Percentiles rank a stretch among this genome's conserved stretches.
phyloP scores from a whole-genome alignment of 2,888 invertebrate genomes.

The Drosophila tanythrix region DNA sequence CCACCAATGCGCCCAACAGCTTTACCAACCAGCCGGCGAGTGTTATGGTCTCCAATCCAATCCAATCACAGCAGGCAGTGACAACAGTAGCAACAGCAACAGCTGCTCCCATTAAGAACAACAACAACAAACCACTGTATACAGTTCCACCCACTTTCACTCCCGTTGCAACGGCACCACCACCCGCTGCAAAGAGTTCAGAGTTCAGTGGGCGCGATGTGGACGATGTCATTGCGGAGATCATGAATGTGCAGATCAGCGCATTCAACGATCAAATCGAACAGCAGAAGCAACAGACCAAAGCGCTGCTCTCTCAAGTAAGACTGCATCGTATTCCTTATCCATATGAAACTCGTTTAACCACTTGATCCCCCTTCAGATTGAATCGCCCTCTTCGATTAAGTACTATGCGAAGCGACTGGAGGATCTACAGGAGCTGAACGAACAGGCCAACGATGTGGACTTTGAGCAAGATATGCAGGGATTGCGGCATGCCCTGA shows the following conservation, averaged over 20 bases:
- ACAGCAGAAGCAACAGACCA: conserved; percentile 87
- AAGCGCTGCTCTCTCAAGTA: conserved; percentile 83
- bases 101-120: conserved; percentile 2
- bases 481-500: conserved; percentile 85
- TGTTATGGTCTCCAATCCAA: background rate
- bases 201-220: conserved; percentile 57
- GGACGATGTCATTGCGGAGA: conserved; percentile 86
- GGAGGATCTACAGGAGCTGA: conserved; percentile 87
- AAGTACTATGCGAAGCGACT: conserved; percentile 86
- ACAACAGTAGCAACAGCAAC: background rate
- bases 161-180: conserved; percentile 52
- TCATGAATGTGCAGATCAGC: conserved; percentile 88
- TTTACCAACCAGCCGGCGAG: conserved; percentile 6
- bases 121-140: conserved; percentile 73
- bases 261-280: conserved; percentile 89
- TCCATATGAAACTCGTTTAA: background rate
- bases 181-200: conserved; percentile 7
- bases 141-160: conserved; percentile 80
- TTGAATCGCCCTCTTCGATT: conserved; percentile 87
- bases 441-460: conserved; percentile 87
- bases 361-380: conserved; percentile 54
- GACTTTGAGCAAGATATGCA: conserved; percentile 88
- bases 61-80: background rate
- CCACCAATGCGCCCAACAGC: conserved; percentile 1
- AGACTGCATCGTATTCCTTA: background rate